These are phyloP conservation scores for Jacana jacana DNA, from an alignment of 2,113 vertebrate genomes.

Conservation along the genomic window DNA sequence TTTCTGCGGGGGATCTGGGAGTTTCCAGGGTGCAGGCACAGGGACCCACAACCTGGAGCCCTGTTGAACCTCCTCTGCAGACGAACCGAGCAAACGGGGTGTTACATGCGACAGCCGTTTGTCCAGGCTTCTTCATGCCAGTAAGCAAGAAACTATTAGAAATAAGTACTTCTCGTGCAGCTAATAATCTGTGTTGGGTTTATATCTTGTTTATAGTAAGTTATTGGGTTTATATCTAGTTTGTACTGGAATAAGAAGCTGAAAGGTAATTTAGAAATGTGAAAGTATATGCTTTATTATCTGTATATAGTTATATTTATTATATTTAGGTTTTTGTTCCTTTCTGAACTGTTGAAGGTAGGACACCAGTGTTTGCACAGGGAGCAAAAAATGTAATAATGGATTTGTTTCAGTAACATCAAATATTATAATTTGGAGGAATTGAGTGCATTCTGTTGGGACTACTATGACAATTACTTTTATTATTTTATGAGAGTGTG, in stretches of 20 bases:
- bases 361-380: not conserved
- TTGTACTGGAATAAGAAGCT: not conserved
- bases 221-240: not conserved
- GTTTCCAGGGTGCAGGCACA: rapidly evolving
- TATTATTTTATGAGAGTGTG: not conserved
- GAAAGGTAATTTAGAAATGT: not conserved
- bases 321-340: not conserved
- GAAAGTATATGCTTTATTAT: not conserved
- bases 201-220: too few species aligned
- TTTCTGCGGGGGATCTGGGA: rapidly evolving
- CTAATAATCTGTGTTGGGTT: not conserved
- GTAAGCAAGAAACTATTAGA: not conserved
- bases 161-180: not conserved
- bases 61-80: not conserved
- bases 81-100: not conserved
- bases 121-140: not conserved
- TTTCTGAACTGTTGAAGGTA: not conserved
- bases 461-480: not conserved
- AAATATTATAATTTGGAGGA: not conserved
- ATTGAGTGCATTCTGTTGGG: not conserved
- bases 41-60: rapidly evolving
- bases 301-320: too few species aligned
- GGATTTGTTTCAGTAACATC: not conserved
- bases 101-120: rapidly evolving
- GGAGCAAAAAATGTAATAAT: not conserved